Conservation (phyloP, 2,113 vertebrate species). For the Todiramphus chloris region DNA sequence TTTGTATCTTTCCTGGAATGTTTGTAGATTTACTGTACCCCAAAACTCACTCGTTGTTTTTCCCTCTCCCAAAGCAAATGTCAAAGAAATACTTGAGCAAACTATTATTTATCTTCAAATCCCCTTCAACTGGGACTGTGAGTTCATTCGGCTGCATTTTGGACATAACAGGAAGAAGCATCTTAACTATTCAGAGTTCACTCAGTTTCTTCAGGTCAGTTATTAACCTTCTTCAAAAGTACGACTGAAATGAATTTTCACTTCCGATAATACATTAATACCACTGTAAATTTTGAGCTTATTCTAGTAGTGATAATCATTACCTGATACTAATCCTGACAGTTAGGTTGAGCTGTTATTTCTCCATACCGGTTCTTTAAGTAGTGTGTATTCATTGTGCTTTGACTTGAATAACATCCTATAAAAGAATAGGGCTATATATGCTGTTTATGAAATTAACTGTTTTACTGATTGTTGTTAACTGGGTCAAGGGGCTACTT, state of each 20-base stretch:
- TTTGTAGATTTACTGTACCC: conserved; percentile 40
- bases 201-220: conserved; percentile 93
- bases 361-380: neutral
- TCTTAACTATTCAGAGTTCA: conserved; percentile 93
- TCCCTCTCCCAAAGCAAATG: conserved; percentile 85
- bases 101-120: conserved; percentile 93
- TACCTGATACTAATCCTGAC: neutral
- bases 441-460: neutral
- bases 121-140: conserved; percentile 98
- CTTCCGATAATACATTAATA: neutral
- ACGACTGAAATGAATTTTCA: neutral
- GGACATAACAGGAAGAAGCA: conserved; percentile 92
- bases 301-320: neutral
- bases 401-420: neutral
- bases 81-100: conserved; percentile 96
- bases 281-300: neutral
- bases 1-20: conserved; percentile 64
- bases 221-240: conserved; percentile 17
- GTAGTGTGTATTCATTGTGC: neutral
- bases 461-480: neutral
- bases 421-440: neutral
- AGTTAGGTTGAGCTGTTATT: neutral
- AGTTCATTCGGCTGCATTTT: conserved; percentile 95
- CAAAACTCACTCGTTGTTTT: conserved; percentile 62
- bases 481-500: neutral